A percentile compares a stretch with the other conserved stretches of the same genome.
Evolutionary conservation across 64 coral and sea anemone species (phyloP).

Genomic region (Pachyseris speciosa): DNA sequence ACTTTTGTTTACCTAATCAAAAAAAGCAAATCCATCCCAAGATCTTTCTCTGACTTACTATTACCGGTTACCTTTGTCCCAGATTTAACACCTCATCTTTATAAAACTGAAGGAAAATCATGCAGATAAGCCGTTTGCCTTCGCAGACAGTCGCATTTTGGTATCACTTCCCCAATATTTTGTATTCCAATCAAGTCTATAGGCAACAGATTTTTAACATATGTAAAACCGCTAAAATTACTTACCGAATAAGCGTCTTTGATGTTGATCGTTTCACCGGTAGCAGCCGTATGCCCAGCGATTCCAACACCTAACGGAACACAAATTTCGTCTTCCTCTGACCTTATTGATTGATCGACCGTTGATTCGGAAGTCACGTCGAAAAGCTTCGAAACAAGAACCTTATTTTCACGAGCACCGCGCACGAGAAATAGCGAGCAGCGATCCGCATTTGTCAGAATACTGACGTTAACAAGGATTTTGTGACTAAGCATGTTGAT

Average conservation of each 20-base stretch:
- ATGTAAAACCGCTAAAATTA: background rate
- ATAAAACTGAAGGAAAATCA: too few relatives aligned
- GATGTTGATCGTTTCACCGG: conserved; percentile 97
- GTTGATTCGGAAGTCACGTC: conserved; percentile 94
- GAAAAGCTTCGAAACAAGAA: conserved; percentile 95
- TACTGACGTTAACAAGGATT: conserved; percentile 96
- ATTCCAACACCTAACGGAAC: conserved; percentile 95
- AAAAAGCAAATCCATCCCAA: background rate
- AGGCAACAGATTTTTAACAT: background rate
- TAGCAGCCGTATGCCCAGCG: conserved; percentile 77
- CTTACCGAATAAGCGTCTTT: conserved; percentile 95
- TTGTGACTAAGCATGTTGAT: conserved; percentile 97
- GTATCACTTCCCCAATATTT: background rate
- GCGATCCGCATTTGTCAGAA: conserved; percentile 94
- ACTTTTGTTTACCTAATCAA: background rate
- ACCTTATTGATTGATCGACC: conserved; percentile 75
- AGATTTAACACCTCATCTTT: too few relatives aligned
- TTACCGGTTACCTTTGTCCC: too few relatives aligned
- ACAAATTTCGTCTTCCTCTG: conserved; percentile 85
- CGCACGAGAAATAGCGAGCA: conserved; percentile 92
- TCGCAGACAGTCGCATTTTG: too few relatives aligned
- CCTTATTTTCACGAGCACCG: conserved; percentile 83
- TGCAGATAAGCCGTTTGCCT: too few relatives aligned
- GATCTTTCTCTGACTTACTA: too few relatives aligned
- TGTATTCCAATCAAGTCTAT: background rate